These are phyloP conservation scores for Myzus persicae DNA, from an alignment of 1,140 invertebrate genomes.

Conservation along the genomic window DNA sequence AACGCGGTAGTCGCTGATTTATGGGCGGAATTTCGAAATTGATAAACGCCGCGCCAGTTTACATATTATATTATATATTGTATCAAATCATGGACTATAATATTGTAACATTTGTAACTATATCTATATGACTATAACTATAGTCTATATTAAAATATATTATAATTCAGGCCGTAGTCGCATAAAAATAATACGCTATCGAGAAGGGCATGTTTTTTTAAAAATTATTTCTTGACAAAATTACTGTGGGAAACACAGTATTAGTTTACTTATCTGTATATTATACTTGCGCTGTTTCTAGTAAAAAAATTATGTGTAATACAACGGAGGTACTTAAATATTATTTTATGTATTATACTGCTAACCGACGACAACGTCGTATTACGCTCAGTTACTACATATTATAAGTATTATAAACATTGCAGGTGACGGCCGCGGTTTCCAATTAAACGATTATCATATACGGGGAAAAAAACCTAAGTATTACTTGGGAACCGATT, in stretches of 20 bases:
- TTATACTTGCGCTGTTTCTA: background rate
- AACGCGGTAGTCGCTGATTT: background rate
- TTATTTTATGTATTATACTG: background rate
- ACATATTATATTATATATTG: background rate
- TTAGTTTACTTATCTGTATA: background rate
- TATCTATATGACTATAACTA: background rate
- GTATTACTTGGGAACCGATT: conserved; percentile 27
- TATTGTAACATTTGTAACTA: no score
- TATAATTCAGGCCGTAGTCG: background rate
- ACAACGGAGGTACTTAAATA: background rate
- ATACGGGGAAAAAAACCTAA: background rate
- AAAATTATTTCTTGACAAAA: background rate
- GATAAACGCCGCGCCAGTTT: background rate
- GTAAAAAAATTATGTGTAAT: background rate
- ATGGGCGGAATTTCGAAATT: conserved; percentile 23
- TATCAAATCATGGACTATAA: background rate
- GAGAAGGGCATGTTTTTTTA: background rate
- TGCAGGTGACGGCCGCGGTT: background rate
- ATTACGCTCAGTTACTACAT: background rate
- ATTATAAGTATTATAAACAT: no score
- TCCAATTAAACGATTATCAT: background rate
- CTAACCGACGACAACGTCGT: background rate
- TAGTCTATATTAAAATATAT: background rate
- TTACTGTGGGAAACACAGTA: background rate
- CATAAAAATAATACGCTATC: background rate